phyloP scores from a whole-genome alignment of 2,888 invertebrate species.

The Volucella inanis region DNA sequence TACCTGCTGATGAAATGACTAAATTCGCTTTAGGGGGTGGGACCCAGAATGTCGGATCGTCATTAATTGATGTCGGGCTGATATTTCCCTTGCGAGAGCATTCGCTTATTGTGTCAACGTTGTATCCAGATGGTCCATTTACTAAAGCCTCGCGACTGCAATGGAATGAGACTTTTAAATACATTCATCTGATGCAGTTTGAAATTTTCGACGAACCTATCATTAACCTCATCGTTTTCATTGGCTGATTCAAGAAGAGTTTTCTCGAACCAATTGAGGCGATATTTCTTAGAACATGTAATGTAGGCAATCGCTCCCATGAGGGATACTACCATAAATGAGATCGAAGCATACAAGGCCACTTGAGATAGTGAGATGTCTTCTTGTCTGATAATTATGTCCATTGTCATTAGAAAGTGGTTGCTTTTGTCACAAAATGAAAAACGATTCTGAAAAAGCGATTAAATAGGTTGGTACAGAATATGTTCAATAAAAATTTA shows the following conservation, averaged over 20 bases:
- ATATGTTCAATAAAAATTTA: not conserved
- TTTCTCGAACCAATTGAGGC: slow-evolving; percentile 86
- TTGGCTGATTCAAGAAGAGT: slow-evolving; percentile 84
- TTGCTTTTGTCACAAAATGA: not conserved
- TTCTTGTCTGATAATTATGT: slow-evolving; percentile 81
- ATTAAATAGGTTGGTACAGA: too few species aligned
- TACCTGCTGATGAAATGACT: slow-evolving; percentile 75
- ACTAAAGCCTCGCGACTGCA: slow-evolving; percentile 83
- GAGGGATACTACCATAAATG: slow-evolving; percentile 84
- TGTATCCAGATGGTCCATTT: slow-evolving; percentile 79
- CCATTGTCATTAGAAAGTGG: slow-evolving; percentile 77
- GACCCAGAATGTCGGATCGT: slow-evolving; percentile 84
- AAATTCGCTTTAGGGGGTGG: slow-evolving; percentile 79
- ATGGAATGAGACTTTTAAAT: too few species aligned
- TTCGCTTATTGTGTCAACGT: slow-evolving; percentile 82
- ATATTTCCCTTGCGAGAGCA: slow-evolving; percentile 81
- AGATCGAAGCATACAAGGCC: slow-evolving; percentile 83
- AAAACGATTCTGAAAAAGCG: slow-evolving; percentile 1
- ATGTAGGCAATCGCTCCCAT: slow-evolving; percentile 84
- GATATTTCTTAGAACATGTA: slow-evolving; percentile 84
- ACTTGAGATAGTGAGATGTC: slow-evolving; percentile 83
- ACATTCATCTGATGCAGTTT: not conserved
- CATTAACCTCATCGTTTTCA: slow-evolving; percentile 82
- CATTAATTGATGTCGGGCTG: slow-evolving; percentile 82
- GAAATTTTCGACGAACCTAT: slow-evolving; percentile 79